A percentile compares a stretch with the other conserved stretches of the same genome.
Evolutionary conservation across 2,113 vertebrate genomes (phyloP).

Genomic region (Papio anubis): DNA sequence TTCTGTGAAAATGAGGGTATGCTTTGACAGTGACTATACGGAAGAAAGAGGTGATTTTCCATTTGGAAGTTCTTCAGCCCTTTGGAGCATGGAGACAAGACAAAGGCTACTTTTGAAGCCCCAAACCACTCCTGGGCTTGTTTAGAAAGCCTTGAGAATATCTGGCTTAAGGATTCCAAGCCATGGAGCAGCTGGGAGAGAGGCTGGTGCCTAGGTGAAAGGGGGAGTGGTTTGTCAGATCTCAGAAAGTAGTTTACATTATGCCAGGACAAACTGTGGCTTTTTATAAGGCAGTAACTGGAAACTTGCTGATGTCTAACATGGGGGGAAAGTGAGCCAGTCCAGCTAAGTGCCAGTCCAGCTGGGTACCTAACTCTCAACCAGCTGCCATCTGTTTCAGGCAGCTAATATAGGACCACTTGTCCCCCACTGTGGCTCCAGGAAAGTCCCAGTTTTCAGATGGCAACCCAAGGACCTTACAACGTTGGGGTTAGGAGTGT

Average conservation of each 20-base stretch:
- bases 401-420: not conserved
- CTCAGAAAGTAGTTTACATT: not conserved
- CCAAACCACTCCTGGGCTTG: not conserved
- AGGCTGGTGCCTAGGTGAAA: not conserved
- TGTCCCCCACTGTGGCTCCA: not conserved
- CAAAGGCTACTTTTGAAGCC: not conserved
- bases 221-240: not conserved
- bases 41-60: not conserved
- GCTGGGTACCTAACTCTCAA: not conserved
- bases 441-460: not conserved
- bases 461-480: not conserved
- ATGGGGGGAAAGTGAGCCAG: not conserved
- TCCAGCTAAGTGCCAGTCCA: not conserved
- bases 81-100: not conserved
- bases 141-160: not conserved
- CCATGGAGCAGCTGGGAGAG: not conserved
- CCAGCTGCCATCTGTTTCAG: not conserved
- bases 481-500: not conserved
- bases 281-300: not conserved
- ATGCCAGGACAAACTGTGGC: not conserved
- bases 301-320: not conserved
- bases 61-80: not conserved
- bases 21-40: not conserved
- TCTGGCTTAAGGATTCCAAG: not conserved
- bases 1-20: not conserved